Conservation (phyloP, 2,888 invertebrate genomes). For the Parascotia fuliginaria region DNA sequence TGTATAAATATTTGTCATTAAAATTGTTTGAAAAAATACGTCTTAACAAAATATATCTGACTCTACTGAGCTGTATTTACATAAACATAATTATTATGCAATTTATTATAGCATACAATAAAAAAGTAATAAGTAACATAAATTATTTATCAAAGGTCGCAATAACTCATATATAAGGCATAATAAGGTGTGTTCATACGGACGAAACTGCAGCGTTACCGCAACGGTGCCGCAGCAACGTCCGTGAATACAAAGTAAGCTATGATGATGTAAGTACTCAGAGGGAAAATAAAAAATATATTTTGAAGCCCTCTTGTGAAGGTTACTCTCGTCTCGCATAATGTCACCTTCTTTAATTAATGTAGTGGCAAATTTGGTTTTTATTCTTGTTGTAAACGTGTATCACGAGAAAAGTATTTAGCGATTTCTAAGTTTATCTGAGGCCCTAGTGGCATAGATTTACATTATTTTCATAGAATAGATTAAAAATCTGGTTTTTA, state of each 20-base stretch:
- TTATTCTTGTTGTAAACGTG: neutral
- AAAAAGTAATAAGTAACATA: slow-evolving; percentile 8
- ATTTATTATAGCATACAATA: too few species aligned
- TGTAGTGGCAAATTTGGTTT: slow-evolving; percentile 26
- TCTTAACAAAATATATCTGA: too few species aligned
- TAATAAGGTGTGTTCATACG: slow-evolving; percentile 33
- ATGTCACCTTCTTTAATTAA: slow-evolving; percentile 39
- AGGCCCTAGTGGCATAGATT: too few species aligned
- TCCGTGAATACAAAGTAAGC: slow-evolving; percentile 38
- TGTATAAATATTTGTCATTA: too few species aligned
- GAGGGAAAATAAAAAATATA: slow-evolving; percentile 13
- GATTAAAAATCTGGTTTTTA: too few species aligned
- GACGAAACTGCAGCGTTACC: slow-evolving; percentile 10
- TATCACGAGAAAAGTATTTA: too few species aligned
- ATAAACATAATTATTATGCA: too few species aligned
- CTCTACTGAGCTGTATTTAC: too few species aligned
- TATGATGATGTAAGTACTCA: slow-evolving; percentile 28
- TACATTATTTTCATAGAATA: too few species aligned
- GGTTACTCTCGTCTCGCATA: slow-evolving; percentile 31
- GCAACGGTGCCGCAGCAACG: slow-evolving; percentile 24
- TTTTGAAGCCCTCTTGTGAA: slow-evolving; percentile 23
- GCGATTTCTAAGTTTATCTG: too few species aligned
- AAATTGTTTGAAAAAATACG: too few species aligned
- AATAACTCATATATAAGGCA: slow-evolving; percentile 24
- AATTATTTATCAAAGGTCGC: slow-evolving; percentile 21